Base-by-base conservation (phyloP, 2,888 invertebrate genomes). In the Rhorus exstirpatorius region DNA sequence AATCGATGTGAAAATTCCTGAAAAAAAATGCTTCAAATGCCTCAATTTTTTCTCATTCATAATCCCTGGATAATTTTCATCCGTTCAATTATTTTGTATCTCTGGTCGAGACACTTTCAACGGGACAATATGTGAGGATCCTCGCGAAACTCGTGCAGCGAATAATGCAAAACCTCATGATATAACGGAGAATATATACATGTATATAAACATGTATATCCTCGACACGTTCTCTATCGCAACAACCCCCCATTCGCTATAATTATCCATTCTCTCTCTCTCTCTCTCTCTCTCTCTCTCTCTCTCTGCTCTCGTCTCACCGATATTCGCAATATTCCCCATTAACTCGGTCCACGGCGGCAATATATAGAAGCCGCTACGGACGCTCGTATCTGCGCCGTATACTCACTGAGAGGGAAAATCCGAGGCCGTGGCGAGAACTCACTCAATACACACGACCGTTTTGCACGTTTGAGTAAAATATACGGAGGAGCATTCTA, bases 251-350 rank as follows among this genome's bases (percentile, higher is more conserved):
- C 63, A 58, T 46, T 78, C 61, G 55, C 77, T 83, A 87, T 89
- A 89, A 89, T 89, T 90, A 90, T 88, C 88, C 85, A 79, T 63
- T 80, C 86, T 83, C 85, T 82, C 87, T 31, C 31, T 83, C 85
- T 82, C 87, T 31, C 31, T 80, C 86, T 83, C 85, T 82, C 87
- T 31, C 31, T 80, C 86, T 83, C 85, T 82, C 87, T 31, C 31
- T 80, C 86, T 83, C 85, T 82, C 87, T 31, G 3, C 44, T 84
- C 83, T 84, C 83, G 83, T 84, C 83, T 81, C 82, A 78, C 88
- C 89, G 85, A 90, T 90, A 88, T 90, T 89, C 90, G 88, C 87
- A 84, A 90, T 88, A 90, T 89, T 86, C 87, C 68, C 87, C 86
- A 89, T 90, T 88, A 89, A 79, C 85, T 81, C 79, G 78, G 85